phyloP scores from a whole-genome alignment of 2,888 invertebrate species.

The Ochlodes sylvanus region DNA sequence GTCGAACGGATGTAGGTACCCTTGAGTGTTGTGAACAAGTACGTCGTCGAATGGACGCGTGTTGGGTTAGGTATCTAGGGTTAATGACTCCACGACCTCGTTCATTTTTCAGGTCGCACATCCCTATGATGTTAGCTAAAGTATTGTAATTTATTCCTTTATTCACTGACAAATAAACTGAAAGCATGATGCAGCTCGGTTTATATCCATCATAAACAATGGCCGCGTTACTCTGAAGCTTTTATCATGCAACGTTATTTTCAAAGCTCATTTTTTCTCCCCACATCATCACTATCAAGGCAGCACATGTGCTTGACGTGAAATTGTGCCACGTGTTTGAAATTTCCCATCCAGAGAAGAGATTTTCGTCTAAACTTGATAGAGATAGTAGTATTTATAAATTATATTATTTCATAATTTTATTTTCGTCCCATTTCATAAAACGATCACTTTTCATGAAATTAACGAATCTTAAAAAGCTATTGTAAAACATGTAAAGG shows the following conservation, averaged over 20 bases:
- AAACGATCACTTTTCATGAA: too few relatives aligned
- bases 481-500: too few relatives aligned
- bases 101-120: not conserved
- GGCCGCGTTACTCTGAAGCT: slow-evolving; percentile 30
- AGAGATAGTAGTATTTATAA: too few relatives aligned
- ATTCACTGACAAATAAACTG: slow-evolving; percentile 29
- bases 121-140: slow-evolving; percentile 8
- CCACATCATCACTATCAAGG: slow-evolving; percentile 22
- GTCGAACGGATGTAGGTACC: too few relatives aligned
- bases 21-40: too few relatives aligned
- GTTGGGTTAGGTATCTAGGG: too few relatives aligned
- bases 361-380: slow-evolving; percentile 1
- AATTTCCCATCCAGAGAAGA: slow-evolving; percentile 11
- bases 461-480: too few relatives aligned
- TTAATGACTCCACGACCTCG: not conserved
- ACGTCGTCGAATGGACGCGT: too few relatives aligned
- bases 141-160: slow-evolving; percentile 35
- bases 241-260: slow-evolving; percentile 36
- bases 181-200: slow-evolving; percentile 28
- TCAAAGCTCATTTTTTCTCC: slow-evolving; percentile 34
- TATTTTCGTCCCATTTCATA: too few relatives aligned
- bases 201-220: slow-evolving; percentile 38
- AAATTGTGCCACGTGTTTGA: slow-evolving; percentile 21
- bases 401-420: too few relatives aligned
- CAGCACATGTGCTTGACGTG: slow-evolving; percentile 28